Conservation (phyloP, 1,140 invertebrate genomes). For the Thrips palmi region DNA sequence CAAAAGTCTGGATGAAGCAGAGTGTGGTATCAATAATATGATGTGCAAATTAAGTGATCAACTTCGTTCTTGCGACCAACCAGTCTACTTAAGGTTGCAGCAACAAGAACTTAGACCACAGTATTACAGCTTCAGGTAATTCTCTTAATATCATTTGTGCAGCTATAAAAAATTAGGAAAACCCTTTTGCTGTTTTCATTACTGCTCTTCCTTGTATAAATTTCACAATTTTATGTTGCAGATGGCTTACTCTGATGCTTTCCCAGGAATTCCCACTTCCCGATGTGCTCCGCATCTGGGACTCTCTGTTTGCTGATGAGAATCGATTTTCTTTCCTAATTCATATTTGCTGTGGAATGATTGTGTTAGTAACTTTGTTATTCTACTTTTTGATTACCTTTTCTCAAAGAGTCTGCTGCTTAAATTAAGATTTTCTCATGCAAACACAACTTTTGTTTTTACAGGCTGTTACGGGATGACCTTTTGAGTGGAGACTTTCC, state of each 20-base stretch:
- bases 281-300: constrained; percentile 91
- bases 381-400: constrained; percentile 7
- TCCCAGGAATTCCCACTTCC: constrained; percentile 96
- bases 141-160: constrained; percentile 1
- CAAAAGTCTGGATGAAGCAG: constrained; percentile 82
- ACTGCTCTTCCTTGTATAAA: neutral
- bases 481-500: constrained; percentile 76
- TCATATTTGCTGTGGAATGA: constrained; percentile 88
- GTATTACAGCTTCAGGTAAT: constrained; percentile 81
- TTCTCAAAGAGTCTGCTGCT: neutral
- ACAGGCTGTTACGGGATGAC: constrained; percentile 60
- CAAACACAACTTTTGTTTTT: constrained; percentile 18
- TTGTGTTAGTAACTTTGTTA: constrained; percentile 56
- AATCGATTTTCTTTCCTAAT: constrained; percentile 80
- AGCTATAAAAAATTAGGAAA: no score
- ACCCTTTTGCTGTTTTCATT: no score
- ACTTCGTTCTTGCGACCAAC: constrained; percentile 55
- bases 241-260: constrained; percentile 90
- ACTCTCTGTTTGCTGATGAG: constrained; percentile 79
- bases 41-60: constrained; percentile 59
- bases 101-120: constrained; percentile 79
- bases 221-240: constrained; percentile 22
- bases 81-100: constrained; percentile 55
- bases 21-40: constrained; percentile 70
- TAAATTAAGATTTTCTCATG: constrained; percentile 1